Conservation (phyloP, 2,888 invertebrate genomes). For the Serripes groenlandicus region DNA sequence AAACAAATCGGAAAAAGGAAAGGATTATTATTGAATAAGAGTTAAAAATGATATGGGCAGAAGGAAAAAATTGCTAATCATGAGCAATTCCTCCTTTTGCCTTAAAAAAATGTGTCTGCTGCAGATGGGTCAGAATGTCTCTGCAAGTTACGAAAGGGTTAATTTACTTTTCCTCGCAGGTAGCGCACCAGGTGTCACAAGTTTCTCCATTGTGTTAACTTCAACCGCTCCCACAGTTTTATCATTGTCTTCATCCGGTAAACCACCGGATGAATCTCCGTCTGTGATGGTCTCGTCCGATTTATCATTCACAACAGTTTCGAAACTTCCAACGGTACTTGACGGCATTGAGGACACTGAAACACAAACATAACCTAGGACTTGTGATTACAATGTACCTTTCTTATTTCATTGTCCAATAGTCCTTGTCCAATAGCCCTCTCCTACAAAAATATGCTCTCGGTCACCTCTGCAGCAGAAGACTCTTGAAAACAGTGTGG, state of each 20-base stretch:
- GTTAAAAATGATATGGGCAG: too few species aligned
- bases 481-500: neutral
- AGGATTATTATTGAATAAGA: too few species aligned
- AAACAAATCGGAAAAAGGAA: too few species aligned
- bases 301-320: neutral
- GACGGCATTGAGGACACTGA: neutral
- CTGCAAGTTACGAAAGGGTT: too few species aligned
- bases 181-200: neutral
- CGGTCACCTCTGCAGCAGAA: neutral
- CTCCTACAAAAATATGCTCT: neutral
- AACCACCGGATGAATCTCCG: neutral
- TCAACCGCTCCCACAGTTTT: neutral
- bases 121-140: too few species aligned
- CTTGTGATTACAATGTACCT: too few species aligned
- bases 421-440: too few species aligned
- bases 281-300: neutral
- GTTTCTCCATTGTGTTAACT: neutral
- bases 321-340: constrained; percentile 3
- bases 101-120: too few species aligned
- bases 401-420: too few species aligned
- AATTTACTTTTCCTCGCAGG: constrained; percentile 16
- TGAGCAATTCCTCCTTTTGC: too few species aligned
- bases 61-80: too few species aligned
- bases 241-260: too few species aligned
- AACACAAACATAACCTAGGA: neutral